A percentile compares a stretch with the other conserved stretches of the same genome.
phyloP scores from a whole-genome alignment of 2,113 vertebrate species.

The Agapornis roseicollis region DNA sequence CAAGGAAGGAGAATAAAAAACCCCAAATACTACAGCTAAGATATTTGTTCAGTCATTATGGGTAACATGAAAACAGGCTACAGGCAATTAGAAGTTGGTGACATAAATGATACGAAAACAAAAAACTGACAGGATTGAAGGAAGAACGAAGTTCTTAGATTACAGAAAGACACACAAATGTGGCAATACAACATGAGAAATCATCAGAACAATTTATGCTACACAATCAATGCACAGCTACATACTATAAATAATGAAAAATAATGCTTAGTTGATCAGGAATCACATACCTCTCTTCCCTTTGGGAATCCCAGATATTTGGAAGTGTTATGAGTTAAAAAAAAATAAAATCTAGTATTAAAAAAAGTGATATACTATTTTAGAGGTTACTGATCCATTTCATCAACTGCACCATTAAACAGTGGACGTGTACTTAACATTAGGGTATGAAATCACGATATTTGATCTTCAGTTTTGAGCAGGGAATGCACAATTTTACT shows the following conservation, averaged over 20 bases:
- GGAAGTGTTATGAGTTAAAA: slow-evolving; percentile 69
- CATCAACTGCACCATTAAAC: not conserved
- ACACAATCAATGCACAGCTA: not conserved
- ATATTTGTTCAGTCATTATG: not conserved
- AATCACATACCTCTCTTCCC: slow-evolving; percentile 84
- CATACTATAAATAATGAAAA: slow-evolving; percentile 21
- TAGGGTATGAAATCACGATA: not conserved
- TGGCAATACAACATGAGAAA: not conserved
- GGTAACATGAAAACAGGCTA: not conserved
- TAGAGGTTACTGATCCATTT: not conserved
- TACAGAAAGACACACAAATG: not conserved
- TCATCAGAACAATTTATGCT: not conserved
- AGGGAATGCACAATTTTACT: not conserved
- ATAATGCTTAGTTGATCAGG: not conserved
- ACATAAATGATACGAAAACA: not conserved
- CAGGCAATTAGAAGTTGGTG: not conserved
- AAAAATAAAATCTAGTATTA: slow-evolving; percentile 55
- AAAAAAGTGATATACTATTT: not conserved
- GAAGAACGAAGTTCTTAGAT: not conserved
- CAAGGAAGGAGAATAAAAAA: not conserved
- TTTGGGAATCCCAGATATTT: slow-evolving; percentile 74
- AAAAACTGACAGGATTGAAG: not conserved
- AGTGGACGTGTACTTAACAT: not conserved
- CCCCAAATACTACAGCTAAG: not conserved
- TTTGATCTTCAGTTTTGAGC: not conserved